Percentiles rank a stretch among this genome's conserved stretches.
Conservation (phyloP, 2,888 invertebrate genomes). For the Drosophila robusta region DNA sequence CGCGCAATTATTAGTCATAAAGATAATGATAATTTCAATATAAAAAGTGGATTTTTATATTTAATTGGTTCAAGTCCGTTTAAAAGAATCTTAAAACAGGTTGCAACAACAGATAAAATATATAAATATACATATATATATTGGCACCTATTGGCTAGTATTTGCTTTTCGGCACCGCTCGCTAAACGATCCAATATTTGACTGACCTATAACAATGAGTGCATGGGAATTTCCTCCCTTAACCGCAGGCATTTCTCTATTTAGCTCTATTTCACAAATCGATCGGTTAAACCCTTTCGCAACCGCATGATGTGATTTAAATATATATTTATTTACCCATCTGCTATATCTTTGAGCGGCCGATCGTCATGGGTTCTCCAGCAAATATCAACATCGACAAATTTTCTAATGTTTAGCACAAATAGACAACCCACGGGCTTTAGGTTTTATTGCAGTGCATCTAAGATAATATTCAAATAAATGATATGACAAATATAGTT, state of each 20-base stretch:
- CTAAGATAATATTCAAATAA: constrained; percentile 27
- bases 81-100: constrained; percentile 6
- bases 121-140: not conserved
- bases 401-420: constrained; percentile 57
- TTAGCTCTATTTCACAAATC: not conserved
- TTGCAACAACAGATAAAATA: constrained; percentile 3
- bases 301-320: constrained; percentile 31
- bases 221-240: constrained; percentile 32
- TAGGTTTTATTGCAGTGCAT: constrained; percentile 2
- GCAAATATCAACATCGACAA: constrained; percentile 1
- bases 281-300: constrained; percentile 45
- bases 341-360: constrained; percentile 27
- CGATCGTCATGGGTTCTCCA: constrained; percentile 23
- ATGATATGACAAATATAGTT: constrained; percentile 24
- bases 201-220: constrained; percentile 29
- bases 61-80: constrained; percentile 61
- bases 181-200: constrained; percentile 30
- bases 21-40: constrained; percentile 75
- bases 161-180: constrained; percentile 19
- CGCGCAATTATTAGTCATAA: constrained; percentile 79
- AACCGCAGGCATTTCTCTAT: constrained; percentile 16
- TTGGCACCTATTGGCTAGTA: not conserved
- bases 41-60: constrained; percentile 50
- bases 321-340: constrained; percentile 7
- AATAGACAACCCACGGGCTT: constrained; percentile 38